A percentile compares a stretch with the other conserved stretches of the same genome.
Evolutionary conservation across 2,113 vertebrate genomes (phyloP).

Genomic region (Macrotis lagotis): DNA sequence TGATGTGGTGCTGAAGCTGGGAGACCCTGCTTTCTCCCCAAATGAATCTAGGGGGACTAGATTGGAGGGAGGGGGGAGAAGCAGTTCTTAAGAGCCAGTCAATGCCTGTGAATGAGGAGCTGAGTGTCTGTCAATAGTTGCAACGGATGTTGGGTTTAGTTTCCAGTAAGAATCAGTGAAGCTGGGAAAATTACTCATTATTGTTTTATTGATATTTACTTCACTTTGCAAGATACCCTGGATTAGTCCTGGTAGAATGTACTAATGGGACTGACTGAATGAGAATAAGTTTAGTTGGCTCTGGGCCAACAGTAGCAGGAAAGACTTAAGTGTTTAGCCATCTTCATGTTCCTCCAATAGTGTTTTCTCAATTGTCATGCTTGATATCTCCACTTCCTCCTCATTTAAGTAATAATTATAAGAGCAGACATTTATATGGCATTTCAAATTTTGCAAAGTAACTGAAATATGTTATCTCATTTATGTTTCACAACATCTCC

Average conservation of each 20-base stretch:
- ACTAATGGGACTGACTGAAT: constrained; percentile 77
- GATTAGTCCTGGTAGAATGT: constrained; percentile 60
- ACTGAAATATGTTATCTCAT: not conserved
- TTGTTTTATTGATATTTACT: constrained; percentile 82
- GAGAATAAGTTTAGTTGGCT: constrained; percentile 77
- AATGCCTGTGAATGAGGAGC: constrained; percentile 31
- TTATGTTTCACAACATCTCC: not conserved
- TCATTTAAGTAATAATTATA: not conserved
- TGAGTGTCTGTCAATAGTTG: constrained; percentile 77
- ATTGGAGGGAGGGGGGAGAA: not conserved
- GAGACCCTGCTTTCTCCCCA: constrained; percentile 9
- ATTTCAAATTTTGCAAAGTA: not conserved
- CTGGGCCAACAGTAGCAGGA: constrained; percentile 74
- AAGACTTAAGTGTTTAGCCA: constrained; percentile 54
- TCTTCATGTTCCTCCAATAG: constrained; percentile 20
- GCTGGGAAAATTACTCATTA: constrained; percentile 83
- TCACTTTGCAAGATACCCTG: constrained; percentile 77
- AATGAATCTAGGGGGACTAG: constrained; percentile 29
- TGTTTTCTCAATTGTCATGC: not conserved
- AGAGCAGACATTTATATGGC: not conserved
- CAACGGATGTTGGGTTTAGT: constrained; percentile 74
- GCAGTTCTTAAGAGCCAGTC: constrained; percentile 62
- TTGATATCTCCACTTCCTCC: not conserved
- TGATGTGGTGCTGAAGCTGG: not conserved
- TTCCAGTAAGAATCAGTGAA: constrained; percentile 83